Percentiles rank a stretch among this genome's conserved stretches.
phyloP scores from a whole-genome alignment of 2,888 invertebrate genomes.

The Nephrotoma appendiculata region DNA sequence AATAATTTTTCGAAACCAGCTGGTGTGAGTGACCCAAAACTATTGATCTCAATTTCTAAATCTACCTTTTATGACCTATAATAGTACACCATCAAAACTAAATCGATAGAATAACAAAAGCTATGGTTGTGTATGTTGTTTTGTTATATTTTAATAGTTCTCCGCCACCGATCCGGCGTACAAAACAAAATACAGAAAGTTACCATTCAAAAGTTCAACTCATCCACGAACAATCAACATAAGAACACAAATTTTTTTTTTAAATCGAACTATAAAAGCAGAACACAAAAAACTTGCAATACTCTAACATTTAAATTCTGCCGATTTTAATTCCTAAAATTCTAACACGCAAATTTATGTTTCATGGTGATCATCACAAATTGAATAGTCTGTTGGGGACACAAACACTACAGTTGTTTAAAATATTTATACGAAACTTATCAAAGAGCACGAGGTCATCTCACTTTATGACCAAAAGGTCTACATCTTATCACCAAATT shows the following conservation, averaged over 20 bases:
- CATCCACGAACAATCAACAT: neutral
- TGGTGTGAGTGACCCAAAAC: too few species aligned
- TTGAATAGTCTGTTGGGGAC: neutral
- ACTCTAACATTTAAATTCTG: neutral
- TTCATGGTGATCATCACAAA: neutral
- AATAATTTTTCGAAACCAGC: too few species aligned
- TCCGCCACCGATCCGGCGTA: neutral
- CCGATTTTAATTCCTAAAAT: neutral
- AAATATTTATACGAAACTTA: neutral
- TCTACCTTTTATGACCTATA: too few species aligned
- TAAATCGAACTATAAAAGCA: neutral
- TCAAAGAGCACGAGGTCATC: neutral
- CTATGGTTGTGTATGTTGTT: too few species aligned
- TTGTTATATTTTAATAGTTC: neutral
- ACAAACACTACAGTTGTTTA: neutral
- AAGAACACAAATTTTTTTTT: neutral
- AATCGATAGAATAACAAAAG: too few species aligned
- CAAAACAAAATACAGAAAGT: neutral
- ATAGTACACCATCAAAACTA: too few species aligned
- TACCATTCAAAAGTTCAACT: neutral
- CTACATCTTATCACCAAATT: neutral
- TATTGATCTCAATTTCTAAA: too few species aligned
- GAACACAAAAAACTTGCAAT: neutral
- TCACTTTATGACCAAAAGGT: neutral
- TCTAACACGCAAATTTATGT: neutral